These are phyloP conservation scores for Siphlonurus alternatus DNA, from an alignment of 2,888 invertebrate genomes.

Conservation along the genomic window DNA sequence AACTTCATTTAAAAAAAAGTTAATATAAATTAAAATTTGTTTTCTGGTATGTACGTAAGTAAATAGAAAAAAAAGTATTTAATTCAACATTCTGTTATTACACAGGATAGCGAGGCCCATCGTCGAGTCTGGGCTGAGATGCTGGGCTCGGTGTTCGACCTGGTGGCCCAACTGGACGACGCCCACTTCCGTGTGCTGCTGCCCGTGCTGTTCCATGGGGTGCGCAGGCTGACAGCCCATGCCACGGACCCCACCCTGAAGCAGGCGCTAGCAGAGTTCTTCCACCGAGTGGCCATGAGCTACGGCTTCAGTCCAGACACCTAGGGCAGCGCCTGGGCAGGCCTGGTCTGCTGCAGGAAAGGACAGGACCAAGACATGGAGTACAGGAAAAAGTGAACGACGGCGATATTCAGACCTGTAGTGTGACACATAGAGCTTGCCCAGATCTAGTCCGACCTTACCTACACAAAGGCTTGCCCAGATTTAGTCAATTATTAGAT, in stretches of 20 bases:
- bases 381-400: neutral
- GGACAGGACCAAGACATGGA: neutral
- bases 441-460: no score
- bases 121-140: slow-evolving; percentile 71
- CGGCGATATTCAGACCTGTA: neutral
- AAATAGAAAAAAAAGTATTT: no score
- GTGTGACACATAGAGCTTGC: neutral
- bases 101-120: slow-evolving; percentile 70
- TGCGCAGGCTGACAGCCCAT: slow-evolving; percentile 36
- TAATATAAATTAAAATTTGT: neutral
- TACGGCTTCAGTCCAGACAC: slow-evolving; percentile 25
- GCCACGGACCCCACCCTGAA: slow-evolving; percentile 35
- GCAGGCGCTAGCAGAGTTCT: slow-evolving; percentile 35
- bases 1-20: no score
- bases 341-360: neutral
- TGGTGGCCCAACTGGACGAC: slow-evolving; percentile 34
- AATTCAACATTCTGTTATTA: slow-evolving; percentile 11
- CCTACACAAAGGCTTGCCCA: no score
- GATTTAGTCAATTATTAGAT: no score
- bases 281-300: slow-evolving; percentile 32
- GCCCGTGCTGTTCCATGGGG: slow-evolving; percentile 37
- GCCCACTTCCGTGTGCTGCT: slow-evolving; percentile 34
- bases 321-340: neutral
- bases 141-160: slow-evolving; percentile 67
- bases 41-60: no score